phyloP scores from a whole-genome alignment of 1,140 invertebrate species.

The Drosophila kepulauana region DNA sequence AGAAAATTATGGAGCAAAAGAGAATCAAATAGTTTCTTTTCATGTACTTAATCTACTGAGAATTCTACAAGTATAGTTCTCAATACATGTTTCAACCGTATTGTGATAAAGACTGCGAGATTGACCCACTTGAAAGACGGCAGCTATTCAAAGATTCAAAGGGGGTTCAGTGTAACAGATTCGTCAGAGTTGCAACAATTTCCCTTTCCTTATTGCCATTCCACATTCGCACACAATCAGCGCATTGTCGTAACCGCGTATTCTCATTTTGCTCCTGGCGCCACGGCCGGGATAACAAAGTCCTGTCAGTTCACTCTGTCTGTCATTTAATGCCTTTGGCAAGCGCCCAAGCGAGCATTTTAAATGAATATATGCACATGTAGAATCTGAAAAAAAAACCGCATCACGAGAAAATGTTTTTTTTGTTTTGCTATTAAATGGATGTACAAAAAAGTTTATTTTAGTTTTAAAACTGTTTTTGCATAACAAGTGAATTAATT shows the following conservation, averaged over 20 bases:
- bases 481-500: too few species aligned
- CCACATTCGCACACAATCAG: conserved; percentile 44
- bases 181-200: conserved; percentile 44
- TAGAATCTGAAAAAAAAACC: conserved; percentile 23
- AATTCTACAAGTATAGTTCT: not conserved
- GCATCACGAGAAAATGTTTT: conserved; percentile 4
- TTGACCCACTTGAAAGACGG: conserved; percentile 23
- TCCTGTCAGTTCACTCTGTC: conserved; percentile 16
- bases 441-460: too few species aligned
- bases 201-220: conserved; percentile 63
- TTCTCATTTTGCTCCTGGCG: conserved; percentile 23
- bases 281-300: conserved; percentile 21
- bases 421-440: too few species aligned
- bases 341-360: conserved; percentile 50
- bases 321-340: conserved; percentile 63
- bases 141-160: conserved; percentile 5
- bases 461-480: too few species aligned
- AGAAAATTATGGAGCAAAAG: not conserved
- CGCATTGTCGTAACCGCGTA: conserved; percentile 4
- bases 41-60: not conserved
- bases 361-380: conserved; percentile 18
- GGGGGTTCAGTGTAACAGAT: conserved; percentile 46
- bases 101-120: conserved; percentile 2
- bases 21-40: not conserved
- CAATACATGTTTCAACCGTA: not conserved